These are phyloP conservation scores for Capitulum mitella DNA, from an alignment of 2,888 invertebrate species.

Conservation along the genomic window DNA sequence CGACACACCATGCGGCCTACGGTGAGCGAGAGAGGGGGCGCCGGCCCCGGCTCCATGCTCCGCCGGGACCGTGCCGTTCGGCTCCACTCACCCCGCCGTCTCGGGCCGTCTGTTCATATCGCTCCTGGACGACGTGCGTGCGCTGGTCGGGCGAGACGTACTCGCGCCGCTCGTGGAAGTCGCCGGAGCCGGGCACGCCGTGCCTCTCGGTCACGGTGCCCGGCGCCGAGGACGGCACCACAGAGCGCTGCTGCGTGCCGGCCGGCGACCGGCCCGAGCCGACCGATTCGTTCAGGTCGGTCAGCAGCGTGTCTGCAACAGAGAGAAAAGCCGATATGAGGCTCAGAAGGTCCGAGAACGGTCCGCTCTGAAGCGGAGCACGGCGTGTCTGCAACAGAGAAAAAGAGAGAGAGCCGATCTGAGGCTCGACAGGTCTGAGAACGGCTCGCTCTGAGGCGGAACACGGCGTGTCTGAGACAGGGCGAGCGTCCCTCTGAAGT, in stretches of 20 bases:
- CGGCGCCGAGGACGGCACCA: neutral
- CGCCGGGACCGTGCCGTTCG: too few relatives aligned
- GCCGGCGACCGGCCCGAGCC: neutral
- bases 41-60: too few relatives aligned
- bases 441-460: too few relatives aligned
- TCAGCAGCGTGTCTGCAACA: neutral
- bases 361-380: too few relatives aligned
- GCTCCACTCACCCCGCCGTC: conserved; percentile 30
- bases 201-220: neutral
- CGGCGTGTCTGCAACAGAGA: too few relatives aligned
- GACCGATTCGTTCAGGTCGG: conserved; percentile 15
- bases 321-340: neutral
- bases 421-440: too few relatives aligned
- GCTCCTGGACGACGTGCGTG: conserved; percentile 34
- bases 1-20: neutral
- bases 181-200: conserved; percentile 7
- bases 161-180: conserved; percentile 32
- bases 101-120: conserved; percentile 35
- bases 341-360: too few relatives aligned
- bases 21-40: neutral
- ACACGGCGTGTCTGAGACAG: too few relatives aligned
- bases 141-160: conserved; percentile 35
- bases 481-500: too few relatives aligned
- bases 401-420: too few relatives aligned
- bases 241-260: neutral